These are phyloP conservation scores for Erythrocebus patas DNA, from an alignment of 2,113 vertebrate genomes.

Conservation along the genomic window DNA sequence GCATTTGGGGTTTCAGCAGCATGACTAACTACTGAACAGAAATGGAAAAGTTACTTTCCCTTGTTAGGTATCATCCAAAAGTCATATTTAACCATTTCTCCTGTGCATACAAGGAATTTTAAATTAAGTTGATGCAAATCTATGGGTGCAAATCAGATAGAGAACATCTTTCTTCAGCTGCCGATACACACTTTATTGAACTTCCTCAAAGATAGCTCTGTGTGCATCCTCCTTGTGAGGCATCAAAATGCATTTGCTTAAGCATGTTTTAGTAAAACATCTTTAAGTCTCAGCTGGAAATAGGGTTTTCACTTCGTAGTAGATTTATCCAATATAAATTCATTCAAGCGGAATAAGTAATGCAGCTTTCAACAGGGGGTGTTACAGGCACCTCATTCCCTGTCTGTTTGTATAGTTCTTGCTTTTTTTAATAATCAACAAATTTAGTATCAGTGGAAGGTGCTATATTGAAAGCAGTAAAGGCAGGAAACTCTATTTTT, in stretches of 20 bases:
- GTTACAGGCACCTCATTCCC: constrained; percentile 48
- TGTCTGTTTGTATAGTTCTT: constrained; percentile 38
- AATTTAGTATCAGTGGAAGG: constrained; percentile 41
- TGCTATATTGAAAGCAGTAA: constrained; percentile 8
- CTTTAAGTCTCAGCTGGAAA: constrained; percentile 78
- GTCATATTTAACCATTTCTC: constrained; percentile 59
- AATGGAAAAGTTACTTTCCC: constrained; percentile 29
- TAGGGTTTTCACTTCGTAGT: constrained; percentile 68
- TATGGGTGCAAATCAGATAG: constrained; percentile 54
- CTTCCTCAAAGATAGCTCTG: constrained; percentile 61
- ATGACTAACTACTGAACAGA: background rate
- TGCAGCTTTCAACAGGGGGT: constrained; percentile 57
- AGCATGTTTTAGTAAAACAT: constrained; percentile 77
- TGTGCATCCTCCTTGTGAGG: constrained; percentile 57
- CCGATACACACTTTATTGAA: constrained; percentile 63
- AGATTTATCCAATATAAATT: constrained; percentile 75
- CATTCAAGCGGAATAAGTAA: constrained; percentile 70
- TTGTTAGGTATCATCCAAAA: constrained; percentile 20
- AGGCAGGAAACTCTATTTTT: background rate
- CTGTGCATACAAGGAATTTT: constrained; percentile 33
- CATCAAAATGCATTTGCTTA: constrained; percentile 71
- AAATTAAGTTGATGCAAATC: constrained; percentile 57
- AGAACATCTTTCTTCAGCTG: constrained; percentile 49
- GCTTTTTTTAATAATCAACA: constrained; percentile 42
- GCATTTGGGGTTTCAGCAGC: background rate